Base-by-base conservation (phyloP, 2,888 invertebrate genomes). In the Elaeidobius kamerunicus region DNA sequence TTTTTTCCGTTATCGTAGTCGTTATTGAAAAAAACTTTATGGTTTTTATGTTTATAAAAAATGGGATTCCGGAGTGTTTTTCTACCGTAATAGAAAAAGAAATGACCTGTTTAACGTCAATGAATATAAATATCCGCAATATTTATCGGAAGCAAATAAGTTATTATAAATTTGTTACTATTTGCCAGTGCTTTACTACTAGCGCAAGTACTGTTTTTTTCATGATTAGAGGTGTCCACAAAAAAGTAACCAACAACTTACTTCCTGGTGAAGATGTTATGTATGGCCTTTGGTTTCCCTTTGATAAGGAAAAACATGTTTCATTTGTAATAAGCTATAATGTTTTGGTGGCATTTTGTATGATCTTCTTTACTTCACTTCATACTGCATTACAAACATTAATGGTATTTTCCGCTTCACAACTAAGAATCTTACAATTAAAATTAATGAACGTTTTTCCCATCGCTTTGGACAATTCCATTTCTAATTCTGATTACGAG, bases 251-350 rank as follows among this genome's bases (percentile, higher is more conserved):
- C 7, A 2, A 20, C 2, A 32, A 32, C 4, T 5, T 40, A 1
- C 35, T 30, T 34, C n/a, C n/a, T n/a, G n/a, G n/a, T n/a, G 51
- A 51, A 30, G 23, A 38, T 40, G 44, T 51, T 9, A 45, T 51
- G 51, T 51, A 51, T 12, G 45, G 45, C n/a, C 34, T 51, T 2
- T 51, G 51, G 51, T 39, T 51, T 40, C 51, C 51, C 6, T 51
- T 51, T 15, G 20, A 39, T 12, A 45, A 45, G 12, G 23, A 32
- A 12, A 39, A 45, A 39, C 34, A 51, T 20, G 34, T 39, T 9
- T 7, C 18, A 15, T 5, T 51, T 12, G 40, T 51, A n/a, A 35
- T 35, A 6, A 4, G 11, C 4, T 51, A 51, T 15, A 51, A 45
- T 15, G 17, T 51, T n/a, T 2, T 51, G 16, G 11, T 40, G 11